Base-by-base conservation (phyloP, 2,888 invertebrate genomes). In the Xestia sexstrigata region DNA sequence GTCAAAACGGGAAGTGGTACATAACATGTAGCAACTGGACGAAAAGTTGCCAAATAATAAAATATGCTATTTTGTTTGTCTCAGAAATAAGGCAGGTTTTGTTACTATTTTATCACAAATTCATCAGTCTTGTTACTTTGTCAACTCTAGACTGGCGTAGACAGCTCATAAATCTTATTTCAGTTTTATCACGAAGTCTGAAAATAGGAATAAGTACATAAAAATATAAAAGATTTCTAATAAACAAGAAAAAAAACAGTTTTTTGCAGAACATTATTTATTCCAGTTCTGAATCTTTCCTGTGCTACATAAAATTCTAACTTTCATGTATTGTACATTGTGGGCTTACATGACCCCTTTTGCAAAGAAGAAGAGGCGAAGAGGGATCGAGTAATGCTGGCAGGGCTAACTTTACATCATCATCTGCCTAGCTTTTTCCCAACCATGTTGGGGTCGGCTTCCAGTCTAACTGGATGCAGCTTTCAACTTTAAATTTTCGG, bases 121-220 rank as follows among this genome's bases (percentile, higher is more conserved):
- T 60, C 45, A 72, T 60, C 45, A 17, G 26, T 45, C 17, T 62
- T 69, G 58, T 69, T 45, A 82, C 55, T 69, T 55, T 39, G 42
- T 42, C 49, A 66, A 45, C 42, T 58, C 23, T 45, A 49, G 49
- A 30, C 39, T 39, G 5, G 23, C 35, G 45, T 3, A n/a, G 66
- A 67, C 66, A 20, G 52, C 60, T 39, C 66, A 82, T 81, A 67
- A 39, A 75, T 79, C 76, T 62, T 62, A 66, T 39, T 74, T 60
- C 20, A 55, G 60, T 3, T 39, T 35, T 81, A 67, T 74, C 35
- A 42, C 49, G 23, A 26, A 52, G 15, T 45, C 82, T 60, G 58
- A 52, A 42, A n/a, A 26, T 23, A 35, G 2, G 35, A 35, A 3
- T 35, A 60, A 35, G 35, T 35, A 60, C 13, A 58, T 8, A 5